These are phyloP conservation scores for Palythoa caribaeorum DNA, from an alignment of 92 coral and sea anemone species.

Conservation along the genomic window DNA sequence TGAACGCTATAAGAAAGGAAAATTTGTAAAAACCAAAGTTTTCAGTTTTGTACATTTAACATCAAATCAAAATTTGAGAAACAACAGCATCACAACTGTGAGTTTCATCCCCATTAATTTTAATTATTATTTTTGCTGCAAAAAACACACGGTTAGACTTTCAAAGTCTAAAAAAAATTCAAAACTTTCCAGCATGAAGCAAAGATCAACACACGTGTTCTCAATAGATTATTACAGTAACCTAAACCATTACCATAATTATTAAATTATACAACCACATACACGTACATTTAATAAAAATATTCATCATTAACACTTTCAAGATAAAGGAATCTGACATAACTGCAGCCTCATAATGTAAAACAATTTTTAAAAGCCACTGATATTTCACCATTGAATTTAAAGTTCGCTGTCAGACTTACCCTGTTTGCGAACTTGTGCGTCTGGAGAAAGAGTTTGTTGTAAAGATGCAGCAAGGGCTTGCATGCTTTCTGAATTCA, in stretches of 20 bases:
- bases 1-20: no score
- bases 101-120: neutral
- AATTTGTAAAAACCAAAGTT: no score
- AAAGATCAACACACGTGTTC: neutral
- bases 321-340: neutral
- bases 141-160: neutral
- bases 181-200: neutral
- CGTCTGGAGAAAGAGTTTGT: constrained; percentile 84
- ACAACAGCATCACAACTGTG: neutral
- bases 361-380: neutral
- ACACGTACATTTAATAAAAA: neutral
- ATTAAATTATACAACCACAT: neutral
- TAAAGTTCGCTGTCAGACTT: neutral
- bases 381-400: neutral
- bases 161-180: neutral
- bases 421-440: constrained; percentile 91
- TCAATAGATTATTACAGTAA: neutral
- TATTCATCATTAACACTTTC: neutral
- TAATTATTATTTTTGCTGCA: neutral
- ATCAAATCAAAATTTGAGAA: neutral
- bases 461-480: constrained; percentile 77
- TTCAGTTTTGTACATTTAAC: no score
- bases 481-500: constrained; percentile 72
- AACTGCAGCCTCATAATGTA: neutral
- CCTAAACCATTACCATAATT: no score